Conservation (phyloP, 2,113 vertebrate species). For the Peromyscus maniculatus region DNA sequence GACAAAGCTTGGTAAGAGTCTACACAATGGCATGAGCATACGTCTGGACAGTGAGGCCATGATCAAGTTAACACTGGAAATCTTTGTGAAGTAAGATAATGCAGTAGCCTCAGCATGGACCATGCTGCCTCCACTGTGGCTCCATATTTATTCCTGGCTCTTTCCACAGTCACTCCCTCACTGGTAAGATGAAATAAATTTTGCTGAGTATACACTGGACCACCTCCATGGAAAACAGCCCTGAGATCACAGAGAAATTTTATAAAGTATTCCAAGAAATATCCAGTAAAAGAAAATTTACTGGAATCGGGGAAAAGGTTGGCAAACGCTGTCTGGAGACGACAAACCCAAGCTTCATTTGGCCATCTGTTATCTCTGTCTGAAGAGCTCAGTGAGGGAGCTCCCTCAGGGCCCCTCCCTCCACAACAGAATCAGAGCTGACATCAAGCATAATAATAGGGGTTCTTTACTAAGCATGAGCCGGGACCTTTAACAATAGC, state of each 20-base stretch:
- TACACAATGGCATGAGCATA: neutral
- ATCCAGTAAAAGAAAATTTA: constrained; percentile 32
- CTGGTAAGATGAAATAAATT: constrained; percentile 3
- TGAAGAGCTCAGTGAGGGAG: neutral
- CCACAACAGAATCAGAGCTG: neutral
- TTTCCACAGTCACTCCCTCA: constrained; percentile 28
- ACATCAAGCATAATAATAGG: neutral
- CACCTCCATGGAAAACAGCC: constrained; percentile 51
- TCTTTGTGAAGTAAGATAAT: neutral
- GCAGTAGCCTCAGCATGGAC: neutral
- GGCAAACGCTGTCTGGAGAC: constrained; percentile 23
- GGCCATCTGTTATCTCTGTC: neutral
- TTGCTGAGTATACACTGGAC: constrained; percentile 14
- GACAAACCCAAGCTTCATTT: neutral
- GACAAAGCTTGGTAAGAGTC: neutral
- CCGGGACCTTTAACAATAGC: constrained; percentile 1
- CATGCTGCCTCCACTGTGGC: neutral
- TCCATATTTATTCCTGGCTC: neutral
- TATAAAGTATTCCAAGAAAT: constrained; percentile 65
- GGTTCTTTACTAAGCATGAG: neutral
- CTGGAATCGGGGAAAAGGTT: constrained; percentile 56
- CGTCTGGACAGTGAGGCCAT: neutral
- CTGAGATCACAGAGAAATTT: constrained; percentile 57
- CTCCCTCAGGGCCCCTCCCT: neutral
- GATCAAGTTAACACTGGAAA: neutral